These are phyloP conservation scores for Pseudomyrmex dendroicus DNA, from an alignment of 1,140 invertebrate species.

Conservation along the genomic window DNA sequence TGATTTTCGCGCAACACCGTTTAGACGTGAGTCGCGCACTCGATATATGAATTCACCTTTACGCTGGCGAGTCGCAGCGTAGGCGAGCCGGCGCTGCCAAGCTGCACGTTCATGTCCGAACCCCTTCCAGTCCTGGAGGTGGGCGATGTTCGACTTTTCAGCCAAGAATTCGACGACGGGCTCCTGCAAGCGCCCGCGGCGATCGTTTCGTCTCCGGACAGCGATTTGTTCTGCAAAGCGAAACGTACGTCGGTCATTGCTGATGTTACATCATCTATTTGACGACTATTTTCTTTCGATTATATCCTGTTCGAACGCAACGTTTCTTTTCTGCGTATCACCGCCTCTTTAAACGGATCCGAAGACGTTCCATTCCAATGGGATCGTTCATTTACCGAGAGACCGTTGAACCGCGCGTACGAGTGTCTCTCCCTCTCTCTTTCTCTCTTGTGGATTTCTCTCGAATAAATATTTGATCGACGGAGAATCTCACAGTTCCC, in stretches of 20 bases:
- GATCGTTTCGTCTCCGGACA: conserved; percentile 76
- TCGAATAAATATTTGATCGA: conserved; percentile 64
- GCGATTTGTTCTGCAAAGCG: conserved; percentile 80
- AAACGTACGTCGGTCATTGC: conserved; percentile 9
- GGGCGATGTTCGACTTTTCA: conserved; percentile 80
- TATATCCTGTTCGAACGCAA: no score
- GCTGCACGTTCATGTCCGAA: conserved; percentile 86
- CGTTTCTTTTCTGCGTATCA: no score
- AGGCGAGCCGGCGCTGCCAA: conserved; percentile 84
- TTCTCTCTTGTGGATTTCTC: neutral
- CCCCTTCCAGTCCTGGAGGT: conserved; percentile 80
- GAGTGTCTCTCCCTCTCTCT: no score
- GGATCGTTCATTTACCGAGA: conserved; percentile 9
- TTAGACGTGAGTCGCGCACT: neutral
- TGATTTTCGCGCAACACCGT: conserved; percentile 1
- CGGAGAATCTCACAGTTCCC: conserved; percentile 51
- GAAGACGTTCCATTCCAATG: neutral
- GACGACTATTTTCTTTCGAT: neutral
- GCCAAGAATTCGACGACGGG: conserved; percentile 81
- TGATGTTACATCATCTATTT: conserved; percentile 16
- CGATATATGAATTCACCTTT: conserved; percentile 77
- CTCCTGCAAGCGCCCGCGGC: conserved; percentile 75
- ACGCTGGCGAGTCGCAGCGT: conserved; percentile 84
- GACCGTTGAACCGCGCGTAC: neutral
- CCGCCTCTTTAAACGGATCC: neutral